Evolutionary conservation across 2,797 vertebrate genomes (phyloP).

Genomic region (Hippoglossus hippoglossus): DNA sequence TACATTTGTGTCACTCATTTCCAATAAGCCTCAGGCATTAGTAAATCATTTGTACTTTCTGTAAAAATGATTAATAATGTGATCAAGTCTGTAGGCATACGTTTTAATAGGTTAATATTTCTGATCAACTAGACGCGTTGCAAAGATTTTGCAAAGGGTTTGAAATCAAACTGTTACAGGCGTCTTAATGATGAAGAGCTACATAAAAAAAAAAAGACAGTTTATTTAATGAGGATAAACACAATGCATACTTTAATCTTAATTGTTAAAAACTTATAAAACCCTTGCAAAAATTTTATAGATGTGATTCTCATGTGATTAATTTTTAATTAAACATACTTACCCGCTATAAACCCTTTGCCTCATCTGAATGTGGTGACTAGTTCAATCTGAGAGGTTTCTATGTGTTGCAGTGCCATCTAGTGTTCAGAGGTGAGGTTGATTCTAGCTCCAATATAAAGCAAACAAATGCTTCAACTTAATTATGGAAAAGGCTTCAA

Average conservation of each 20-base stretch:
- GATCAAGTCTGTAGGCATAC: background rate
- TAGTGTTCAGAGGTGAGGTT: conserved; percentile 19
- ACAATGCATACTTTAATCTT: no score
- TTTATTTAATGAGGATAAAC: no score
- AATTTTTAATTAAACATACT: no score
- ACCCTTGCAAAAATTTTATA: no score
- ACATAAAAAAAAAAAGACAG: no score
- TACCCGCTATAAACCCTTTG: background rate
- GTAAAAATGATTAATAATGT: background rate
- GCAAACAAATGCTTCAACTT: background rate
- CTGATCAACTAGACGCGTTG: background rate
- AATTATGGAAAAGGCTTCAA: accelerated
- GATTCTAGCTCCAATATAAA: background rate
- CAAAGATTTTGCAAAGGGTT: no score
- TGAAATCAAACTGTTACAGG: no score
- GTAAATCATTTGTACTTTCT: background rate
- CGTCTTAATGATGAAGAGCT: no score
- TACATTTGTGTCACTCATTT: background rate
- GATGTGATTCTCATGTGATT: background rate
- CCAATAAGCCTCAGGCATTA: background rate
- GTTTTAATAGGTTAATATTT: background rate
- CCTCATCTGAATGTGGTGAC: background rate
- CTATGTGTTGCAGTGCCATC: conserved; percentile 32
- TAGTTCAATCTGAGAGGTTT: background rate
- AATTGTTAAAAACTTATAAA: background rate